A percentile compares a stretch with the other conserved stretches of the same genome.
phyloP scores from a whole-genome alignment of 35 echinoderm and acorn worm species.

The Hemicentrotus pulcherrimus region DNA sequence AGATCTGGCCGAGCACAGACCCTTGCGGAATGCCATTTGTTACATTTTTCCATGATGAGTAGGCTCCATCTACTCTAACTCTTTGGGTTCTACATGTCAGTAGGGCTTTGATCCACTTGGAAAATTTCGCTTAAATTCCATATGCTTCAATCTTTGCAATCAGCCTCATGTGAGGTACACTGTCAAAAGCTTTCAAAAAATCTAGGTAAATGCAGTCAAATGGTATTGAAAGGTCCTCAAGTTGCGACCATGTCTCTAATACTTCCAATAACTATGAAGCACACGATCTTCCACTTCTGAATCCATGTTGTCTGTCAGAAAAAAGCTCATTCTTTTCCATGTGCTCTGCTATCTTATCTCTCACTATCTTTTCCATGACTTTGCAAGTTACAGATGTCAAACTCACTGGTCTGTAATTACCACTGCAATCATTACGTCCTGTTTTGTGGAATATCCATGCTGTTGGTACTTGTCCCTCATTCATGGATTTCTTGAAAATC shows the following conservation, averaged over 20 bases:
- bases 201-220: conserved; percentile 12
- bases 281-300: neutral
- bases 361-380: neutral
- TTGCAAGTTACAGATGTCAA: neutral
- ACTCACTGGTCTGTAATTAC: conserved; percentile 17
- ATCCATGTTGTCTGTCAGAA: conserved; percentile 2
- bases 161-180: neutral
- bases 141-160: conserved; percentile 47
- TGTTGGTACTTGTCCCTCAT: neutral
- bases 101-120: conserved; percentile 46
- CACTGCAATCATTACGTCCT: neutral
- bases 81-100: conserved; percentile 42
- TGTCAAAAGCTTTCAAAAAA: neutral
- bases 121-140: neutral
- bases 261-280: neutral
- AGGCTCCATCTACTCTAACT: conserved; percentile 56
- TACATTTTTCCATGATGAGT: conserved; percentile 51
- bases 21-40: conserved; percentile 61
- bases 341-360: conserved; percentile 1
- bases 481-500: conserved; percentile 13
- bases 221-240: neutral
- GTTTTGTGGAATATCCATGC: neutral
- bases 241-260: neutral
- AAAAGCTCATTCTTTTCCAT: neutral
- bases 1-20: conserved; percentile 44